A percentile compares a stretch with the other conserved stretches of the same genome.
These are phyloP conservation scores for Centropristis striata DNA, from an alignment of 2,113 vertebrate genomes.

Conservation along the genomic window DNA sequence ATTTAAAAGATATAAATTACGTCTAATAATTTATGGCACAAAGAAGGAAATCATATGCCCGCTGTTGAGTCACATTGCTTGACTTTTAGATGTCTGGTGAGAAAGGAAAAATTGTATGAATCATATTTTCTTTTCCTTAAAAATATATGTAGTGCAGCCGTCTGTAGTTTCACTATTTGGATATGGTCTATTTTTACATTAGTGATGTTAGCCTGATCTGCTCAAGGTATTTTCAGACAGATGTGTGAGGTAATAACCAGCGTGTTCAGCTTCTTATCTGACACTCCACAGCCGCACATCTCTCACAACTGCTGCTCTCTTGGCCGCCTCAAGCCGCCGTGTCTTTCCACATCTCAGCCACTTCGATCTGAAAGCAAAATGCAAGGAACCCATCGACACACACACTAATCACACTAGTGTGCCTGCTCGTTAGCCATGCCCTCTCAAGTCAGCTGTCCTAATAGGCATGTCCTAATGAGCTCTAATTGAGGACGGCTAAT, in stretches of 20 bases:
- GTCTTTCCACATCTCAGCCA: slow-evolving; percentile 52
- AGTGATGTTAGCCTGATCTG: slow-evolving; percentile 47
- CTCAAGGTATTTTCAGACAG: slow-evolving; percentile 57
- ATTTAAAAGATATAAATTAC: slow-evolving; percentile 9
- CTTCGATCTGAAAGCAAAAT: slow-evolving; percentile 71
- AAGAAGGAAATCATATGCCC: not conserved
- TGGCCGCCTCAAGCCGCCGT: slow-evolving; percentile 26
- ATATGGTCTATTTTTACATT: slow-evolving; percentile 61
- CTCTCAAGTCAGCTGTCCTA: slow-evolving; percentile 75
- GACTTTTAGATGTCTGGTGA: slow-evolving; percentile 4
- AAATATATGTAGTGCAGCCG: not conserved
- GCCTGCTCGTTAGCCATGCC: slow-evolving; percentile 72
- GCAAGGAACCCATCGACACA: slow-evolving; percentile 63
- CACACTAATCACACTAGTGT: slow-evolving; percentile 62
- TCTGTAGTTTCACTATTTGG: slow-evolving; percentile 40
- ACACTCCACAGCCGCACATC: slow-evolving; percentile 43
- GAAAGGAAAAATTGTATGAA: slow-evolving; percentile 18
- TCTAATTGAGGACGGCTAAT: slow-evolving; percentile 79
- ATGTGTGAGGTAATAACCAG: slow-evolving; percentile 45
- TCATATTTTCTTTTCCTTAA: slow-evolving; percentile 13
- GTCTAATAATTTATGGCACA: slow-evolving; percentile 21
- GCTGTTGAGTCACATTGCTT: not conserved
- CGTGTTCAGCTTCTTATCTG: slow-evolving; percentile 66
- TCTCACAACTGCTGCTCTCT: slow-evolving; percentile 52
- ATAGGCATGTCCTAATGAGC: slow-evolving; percentile 83